Conservation (phyloP, 2,797 vertebrate species). For the Coracias cyanogaster region DNA sequence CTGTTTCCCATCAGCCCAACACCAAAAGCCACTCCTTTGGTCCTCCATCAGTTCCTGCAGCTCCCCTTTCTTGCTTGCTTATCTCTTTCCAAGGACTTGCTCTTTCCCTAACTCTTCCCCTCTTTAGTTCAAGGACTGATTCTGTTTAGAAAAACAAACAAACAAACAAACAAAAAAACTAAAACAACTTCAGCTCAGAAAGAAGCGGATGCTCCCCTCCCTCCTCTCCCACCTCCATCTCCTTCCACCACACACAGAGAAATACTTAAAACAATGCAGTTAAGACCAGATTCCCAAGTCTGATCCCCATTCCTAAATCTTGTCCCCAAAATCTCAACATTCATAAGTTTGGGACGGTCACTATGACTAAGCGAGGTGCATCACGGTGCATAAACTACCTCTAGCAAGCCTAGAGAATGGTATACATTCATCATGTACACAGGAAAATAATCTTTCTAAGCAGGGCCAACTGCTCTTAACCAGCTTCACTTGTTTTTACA, state of each 20-base stretch:
- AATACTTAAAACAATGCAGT: neutral
- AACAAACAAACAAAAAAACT: neutral
- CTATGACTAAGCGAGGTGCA: neutral
- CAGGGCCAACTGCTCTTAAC: neutral
- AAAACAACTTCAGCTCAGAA: neutral
- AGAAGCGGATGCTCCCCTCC: neutral
- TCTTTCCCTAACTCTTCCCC: neutral
- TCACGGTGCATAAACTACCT: neutral
- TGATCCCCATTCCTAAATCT: neutral
- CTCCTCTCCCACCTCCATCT: neutral
- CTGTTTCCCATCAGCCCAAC: neutral
- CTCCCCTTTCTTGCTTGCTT: neutral
- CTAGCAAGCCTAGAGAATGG: neutral
- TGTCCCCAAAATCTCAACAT: neutral
- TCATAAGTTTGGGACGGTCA: neutral
- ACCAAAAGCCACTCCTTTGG: neutral
- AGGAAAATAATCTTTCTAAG: neutral
- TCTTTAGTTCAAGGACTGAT: neutral
- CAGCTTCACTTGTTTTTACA: neutral
- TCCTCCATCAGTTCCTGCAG: neutral
- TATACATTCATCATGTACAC: rapidly evolving
- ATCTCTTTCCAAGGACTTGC: neutral
- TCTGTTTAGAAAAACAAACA: neutral
- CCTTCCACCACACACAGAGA: neutral
- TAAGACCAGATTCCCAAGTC: neutral